Evolutionary conservation across 2,113 vertebrate species (phyloP).

Genomic region (Paedocypris sp.): DNA sequence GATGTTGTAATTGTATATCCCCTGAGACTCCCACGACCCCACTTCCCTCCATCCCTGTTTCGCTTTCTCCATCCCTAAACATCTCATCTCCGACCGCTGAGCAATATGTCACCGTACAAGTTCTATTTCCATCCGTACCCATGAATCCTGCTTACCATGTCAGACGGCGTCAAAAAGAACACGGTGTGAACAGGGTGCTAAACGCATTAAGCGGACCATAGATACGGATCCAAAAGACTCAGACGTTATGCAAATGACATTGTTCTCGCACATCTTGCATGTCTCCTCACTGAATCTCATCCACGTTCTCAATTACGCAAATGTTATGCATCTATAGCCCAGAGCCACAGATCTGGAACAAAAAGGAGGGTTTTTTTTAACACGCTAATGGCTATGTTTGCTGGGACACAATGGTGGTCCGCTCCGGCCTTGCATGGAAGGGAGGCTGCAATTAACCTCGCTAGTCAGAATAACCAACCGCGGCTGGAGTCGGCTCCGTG

Average conservation of each 20-base stretch:
- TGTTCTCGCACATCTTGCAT: constrained; percentile 45
- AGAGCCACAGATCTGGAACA: constrained; percentile 39
- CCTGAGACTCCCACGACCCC: constrained; percentile 24
- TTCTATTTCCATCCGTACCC: background rate
- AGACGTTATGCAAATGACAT: constrained; percentile 45
- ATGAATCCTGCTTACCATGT: background rate
- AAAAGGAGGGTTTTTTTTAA: constrained; percentile 36
- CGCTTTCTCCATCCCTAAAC: constrained; percentile 6
- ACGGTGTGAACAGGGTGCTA: too few species aligned
- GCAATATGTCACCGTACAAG: constrained; percentile 1
- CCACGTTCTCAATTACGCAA: constrained; percentile 48
- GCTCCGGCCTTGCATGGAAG: constrained; percentile 12
- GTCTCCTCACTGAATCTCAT: constrained; percentile 47
- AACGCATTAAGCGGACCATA: constrained; percentile 32
- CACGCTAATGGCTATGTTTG: constrained; percentile 46
- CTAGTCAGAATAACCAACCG: constrained; percentile 18
- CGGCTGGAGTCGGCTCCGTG: background rate
- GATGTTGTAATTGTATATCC: constrained; percentile 39
- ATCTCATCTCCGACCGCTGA: constrained; percentile 37
- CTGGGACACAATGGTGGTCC: constrained; percentile 32
- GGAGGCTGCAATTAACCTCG: constrained; percentile 17
- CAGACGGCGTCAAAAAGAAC: background rate
- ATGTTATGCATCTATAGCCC: constrained; percentile 36
- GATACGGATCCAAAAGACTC: constrained; percentile 43
- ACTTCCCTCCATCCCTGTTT: constrained; percentile 21